Base-by-base conservation (phyloP, 1,140 invertebrate species). In the Drosophila ambigua region DNA sequence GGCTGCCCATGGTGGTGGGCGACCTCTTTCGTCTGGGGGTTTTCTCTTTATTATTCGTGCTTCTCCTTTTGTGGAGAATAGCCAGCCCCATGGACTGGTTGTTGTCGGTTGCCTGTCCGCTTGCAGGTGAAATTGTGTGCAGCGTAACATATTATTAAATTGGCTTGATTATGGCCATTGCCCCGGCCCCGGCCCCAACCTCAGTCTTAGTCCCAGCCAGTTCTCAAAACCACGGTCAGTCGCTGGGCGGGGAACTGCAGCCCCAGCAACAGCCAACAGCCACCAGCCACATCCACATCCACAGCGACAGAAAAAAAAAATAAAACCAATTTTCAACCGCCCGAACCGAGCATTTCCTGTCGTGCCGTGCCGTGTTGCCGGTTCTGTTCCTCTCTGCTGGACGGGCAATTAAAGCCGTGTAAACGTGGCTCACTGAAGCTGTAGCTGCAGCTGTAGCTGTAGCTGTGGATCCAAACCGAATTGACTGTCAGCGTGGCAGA, bases 61-160 rank as follows among this genome's bases (percentile, higher is more conserved):
- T 16, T 41, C 7, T 28, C 24, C 54, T 69, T 68, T 4, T 51
- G 11, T 35, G 57, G 13, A 23, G 26, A 31, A 4, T 16, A 31
- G 50, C 16, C 26, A 39, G 35, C 2, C 15, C 11, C 8, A 15
- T 53, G 11, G 53, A 28, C 45, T 61, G 66, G 28, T 43, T 20
- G 52, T 46, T 1, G 31, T 9, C 7, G 31, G 31, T 41, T 43
- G 39, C 50, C 31, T 57, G 54, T 45, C 41, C 55, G 63, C 77
- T 84, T 74, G 74, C 82, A 85, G 81, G 81, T 85, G 81, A 85
- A 85, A 87, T 87, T 87, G 78, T 85, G 83, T 65, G 82, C 81
- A 82, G 74, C 81, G 81, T 78, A 85, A 85, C 81, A 75, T 85
- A 82, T 85, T 85, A 85, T 85, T 85, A 85, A 87, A 82, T 87